Evolutionary conservation across 2,113 vertebrate genomes (phyloP), one percentile per base, ranked within the genome.

Genomic region (Tragulus kanchil): DNA sequence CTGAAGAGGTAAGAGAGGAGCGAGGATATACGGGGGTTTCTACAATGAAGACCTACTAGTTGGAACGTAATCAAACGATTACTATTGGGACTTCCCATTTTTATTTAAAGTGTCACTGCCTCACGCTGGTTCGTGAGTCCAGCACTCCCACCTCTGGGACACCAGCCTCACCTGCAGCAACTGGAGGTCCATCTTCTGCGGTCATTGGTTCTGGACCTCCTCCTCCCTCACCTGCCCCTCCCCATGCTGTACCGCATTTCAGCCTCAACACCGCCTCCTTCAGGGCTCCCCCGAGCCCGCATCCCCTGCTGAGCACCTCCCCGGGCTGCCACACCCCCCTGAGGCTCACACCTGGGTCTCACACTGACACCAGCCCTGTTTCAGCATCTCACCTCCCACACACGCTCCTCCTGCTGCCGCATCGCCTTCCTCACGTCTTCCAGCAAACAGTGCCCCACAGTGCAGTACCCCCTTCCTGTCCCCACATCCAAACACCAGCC

Each of bases 261-360:
- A 14, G 50, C 10, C 56, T 85, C 62, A 28, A 42, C 7, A 19
- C 62, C 1, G 3, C 23, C 45, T 7, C 19, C 26, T 28, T 48
- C 42, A 50, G 36, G 3, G 31, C n/a, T 11, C 14, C 6, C n/a
- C 59, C 6, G 25, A 7, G 10, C 11, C 69, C 31, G 15, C 15
- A 0, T 28, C 65, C 4, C 36, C 87, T 2, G n/a, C 15, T 4
- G 1, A 8, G 11, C 2, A 17, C 3, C 9, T 8, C 1, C 26
- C 3, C 0, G 0, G 1, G n/a, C 13, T 28, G 15, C 21, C 28
- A 54, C 62, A 8, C 3, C 8, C 25, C 25, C 56, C 16, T 36
- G 16, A 28, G 31, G 5, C 36, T 17, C n/a, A 31, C 25, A 31
- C 1, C 25, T 6, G 36, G 61, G 26, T 25, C 58, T 84, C 81